Evolutionary conservation across 2,113 vertebrate genomes (phyloP), one percentile per base, ranked within the genome.

Genomic region (Nothocercus nigrocapillus): DNA sequence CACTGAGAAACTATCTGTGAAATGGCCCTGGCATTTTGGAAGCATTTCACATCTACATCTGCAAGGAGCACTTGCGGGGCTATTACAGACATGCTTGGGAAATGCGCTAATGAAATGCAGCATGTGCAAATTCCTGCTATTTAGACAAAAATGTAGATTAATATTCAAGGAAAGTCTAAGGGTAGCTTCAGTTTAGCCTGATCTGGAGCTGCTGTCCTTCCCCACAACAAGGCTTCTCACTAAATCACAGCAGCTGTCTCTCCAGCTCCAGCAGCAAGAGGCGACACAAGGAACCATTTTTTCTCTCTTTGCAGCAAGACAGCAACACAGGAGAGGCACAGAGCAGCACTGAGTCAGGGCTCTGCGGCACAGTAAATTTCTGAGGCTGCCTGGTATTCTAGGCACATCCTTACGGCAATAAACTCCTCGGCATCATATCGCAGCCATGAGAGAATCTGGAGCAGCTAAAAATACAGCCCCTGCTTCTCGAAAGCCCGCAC

Each of bases 381-480:
- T 96, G 90, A 96, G 93, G 89, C 95, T 96, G 93, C 75, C 90
- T 94, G 88, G 96, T 95, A 97, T 97, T 97, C 96, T 89, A 93
- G 94, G 95, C 97, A 96, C 95, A 97, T 97, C 88, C 96, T 97
- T 89, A 69, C 22, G 2, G 96, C 96, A 96, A 94, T 97, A 96
- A 96, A 97, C 96, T 96, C 77, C 92, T 95, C 97, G 94, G 95
- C 96, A 96, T 96, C 94, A 75, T 94, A 95, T 87, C 93, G 84
- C 76, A 94, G 93, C 91, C 94, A 82, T 84, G 68, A 93, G 66
- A 93, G 90, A 97, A 97, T 96, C 79, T 97, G 95, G 96, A 97
- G 93, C 95, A 96, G 94, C 97, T 97, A 98, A 97, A 98, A 97
- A 97, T 98, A 98, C 24, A 91, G 87, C 51, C 61, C 74, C 61